Evolutionary conservation across 2,113 vertebrate genomes (phyloP).

Genomic region (Thermophis baileyi): DNA sequence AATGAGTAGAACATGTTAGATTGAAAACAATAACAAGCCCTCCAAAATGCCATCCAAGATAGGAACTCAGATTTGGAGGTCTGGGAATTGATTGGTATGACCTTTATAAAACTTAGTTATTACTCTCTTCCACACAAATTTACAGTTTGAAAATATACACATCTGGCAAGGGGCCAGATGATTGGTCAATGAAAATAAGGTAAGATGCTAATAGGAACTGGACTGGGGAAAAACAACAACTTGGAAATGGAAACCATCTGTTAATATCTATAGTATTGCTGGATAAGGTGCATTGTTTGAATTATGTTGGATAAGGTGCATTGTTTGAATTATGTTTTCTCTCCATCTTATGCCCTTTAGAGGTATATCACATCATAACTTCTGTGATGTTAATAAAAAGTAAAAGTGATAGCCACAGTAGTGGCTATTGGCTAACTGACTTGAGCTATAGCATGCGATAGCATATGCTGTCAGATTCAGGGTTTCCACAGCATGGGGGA

Average conservation of each 20-base stretch:
- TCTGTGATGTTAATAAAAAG: not conserved
- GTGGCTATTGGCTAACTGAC: not conserved
- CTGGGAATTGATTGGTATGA: not conserved
- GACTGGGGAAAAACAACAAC: not conserved
- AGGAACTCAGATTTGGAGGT: not conserved
- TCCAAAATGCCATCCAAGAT: not conserved
- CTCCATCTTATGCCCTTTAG: not conserved
- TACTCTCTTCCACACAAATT: not conserved
- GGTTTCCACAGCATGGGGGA: not conserved
- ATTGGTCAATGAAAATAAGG: not conserved
- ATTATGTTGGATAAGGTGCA: not conserved
- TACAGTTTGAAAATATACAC: not conserved
- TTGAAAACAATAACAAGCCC: not conserved
- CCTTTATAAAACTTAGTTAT: not conserved
- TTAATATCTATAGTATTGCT: too few species aligned
- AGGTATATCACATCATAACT: not conserved
- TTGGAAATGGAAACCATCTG: not conserved
- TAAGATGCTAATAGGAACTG: not conserved
- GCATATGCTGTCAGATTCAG: not conserved
- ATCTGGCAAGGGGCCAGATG: not conserved
- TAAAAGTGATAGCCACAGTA: not conserved
- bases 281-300: not conserved
- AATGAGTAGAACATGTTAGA: not conserved
- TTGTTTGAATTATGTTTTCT: not conserved
- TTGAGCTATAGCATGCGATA: not conserved